Conservation (phyloP, 2,113 vertebrate species). For the Oreotragus oreotragus region DNA sequence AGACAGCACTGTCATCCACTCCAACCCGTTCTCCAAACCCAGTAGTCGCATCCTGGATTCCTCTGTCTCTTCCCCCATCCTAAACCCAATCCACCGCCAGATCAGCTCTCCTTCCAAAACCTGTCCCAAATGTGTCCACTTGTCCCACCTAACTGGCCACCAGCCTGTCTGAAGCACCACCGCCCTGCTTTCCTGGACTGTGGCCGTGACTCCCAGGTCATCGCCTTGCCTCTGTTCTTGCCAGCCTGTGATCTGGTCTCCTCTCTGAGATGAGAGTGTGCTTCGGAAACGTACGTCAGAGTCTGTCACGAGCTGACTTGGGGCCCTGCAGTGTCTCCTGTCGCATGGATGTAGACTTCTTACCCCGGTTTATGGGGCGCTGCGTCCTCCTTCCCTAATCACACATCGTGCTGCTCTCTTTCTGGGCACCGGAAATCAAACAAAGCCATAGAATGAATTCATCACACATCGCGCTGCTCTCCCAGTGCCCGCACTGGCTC, state of each 20-base stretch:
- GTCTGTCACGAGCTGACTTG: neutral
- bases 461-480: neutral
- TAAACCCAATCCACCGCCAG: neutral
- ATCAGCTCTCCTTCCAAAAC: neutral
- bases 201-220: accelerated
- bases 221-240: neutral
- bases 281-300: neutral
- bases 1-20: neutral
- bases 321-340: neutral
- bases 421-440: neutral
- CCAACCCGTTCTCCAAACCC: neutral
- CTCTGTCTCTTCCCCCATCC: neutral
- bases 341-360: neutral
- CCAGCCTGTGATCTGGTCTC: neutral
- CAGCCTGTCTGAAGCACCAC: neutral
- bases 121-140: neutral
- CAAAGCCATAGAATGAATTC: neutral
- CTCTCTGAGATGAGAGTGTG: neutral
- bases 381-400: neutral
- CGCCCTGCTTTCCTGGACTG: neutral
- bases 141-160: neutral
- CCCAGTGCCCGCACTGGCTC: neutral
- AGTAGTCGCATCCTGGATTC: neutral
- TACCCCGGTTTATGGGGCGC: neutral
- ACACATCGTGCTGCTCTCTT: neutral